Evolutionary conservation across 2,113 vertebrate species (phyloP), one percentile per base, ranked within the genome.

Genomic region (Chaenocephalus aceratus): DNA sequence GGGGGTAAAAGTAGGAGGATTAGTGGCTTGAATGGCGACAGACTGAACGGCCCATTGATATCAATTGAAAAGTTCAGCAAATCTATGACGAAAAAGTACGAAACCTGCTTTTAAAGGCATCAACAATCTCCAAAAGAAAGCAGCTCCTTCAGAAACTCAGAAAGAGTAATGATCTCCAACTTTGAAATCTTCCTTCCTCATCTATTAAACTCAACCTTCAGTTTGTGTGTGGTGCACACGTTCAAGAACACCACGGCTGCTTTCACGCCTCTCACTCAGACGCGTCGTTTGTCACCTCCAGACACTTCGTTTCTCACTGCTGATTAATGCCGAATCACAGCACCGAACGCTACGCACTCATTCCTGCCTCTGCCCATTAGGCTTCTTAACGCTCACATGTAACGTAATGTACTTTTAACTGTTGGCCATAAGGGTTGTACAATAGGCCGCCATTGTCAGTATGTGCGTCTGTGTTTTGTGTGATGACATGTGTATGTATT

Each of bases 111-210:
- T 56, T 34, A 58, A 64, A 57, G 2, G 6, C 56, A 46, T 18
- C 26, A 10, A 6, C 41, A 48, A 5, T 56, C 8, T 49, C 5
- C 11, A 15, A 26, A 15, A 52, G 44, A 26, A 26, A 60, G 6
- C 53, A 48, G 21, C 21, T 14, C 45, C 44, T 71, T 51, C 34
- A 49, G 9, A 44, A 70, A 46, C 36, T 64, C 58, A 34, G 57
- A 41, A 26, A 79, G 65, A 79, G 36, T 71, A 49, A 79, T 70
- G 76, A 64, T 58, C 71, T 65, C 34, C 6, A 9, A 30, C 18
- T 76, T 64, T 71, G 3, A 45, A 75, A 79, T 79, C 58, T 53
- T 13, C 16, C 62, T 23, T 41, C 9, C 45, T 67, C 53, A 53
- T 54, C 52, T 63, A 45, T 69, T 49, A 11, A 59, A 34, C 53